Conservation (phyloP, 1,140 invertebrate genomes). For the Harlomillsia oculata region DNA sequence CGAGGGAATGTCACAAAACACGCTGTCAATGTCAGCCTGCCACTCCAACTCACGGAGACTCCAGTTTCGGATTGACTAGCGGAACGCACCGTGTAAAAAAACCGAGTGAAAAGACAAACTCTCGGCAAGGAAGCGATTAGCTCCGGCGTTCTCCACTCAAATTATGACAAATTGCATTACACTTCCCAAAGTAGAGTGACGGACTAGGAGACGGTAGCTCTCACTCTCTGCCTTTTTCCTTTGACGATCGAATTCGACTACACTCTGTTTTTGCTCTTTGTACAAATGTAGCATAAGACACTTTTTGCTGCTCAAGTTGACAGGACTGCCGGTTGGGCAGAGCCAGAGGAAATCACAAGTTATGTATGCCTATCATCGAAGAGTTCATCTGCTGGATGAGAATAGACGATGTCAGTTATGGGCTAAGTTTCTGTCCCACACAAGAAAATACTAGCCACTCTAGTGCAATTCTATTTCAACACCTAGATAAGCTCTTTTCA, state of each 20-base stretch:
- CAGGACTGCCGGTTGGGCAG: too few relatives aligned
- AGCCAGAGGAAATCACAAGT: conserved; percentile 33
- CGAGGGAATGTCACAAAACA: conserved; percentile 25
- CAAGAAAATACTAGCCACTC: conserved; percentile 5
- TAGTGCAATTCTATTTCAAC: conserved; percentile 20
- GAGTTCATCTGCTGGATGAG: conserved; percentile 34
- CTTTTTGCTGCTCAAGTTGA: too few relatives aligned
- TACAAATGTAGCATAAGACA: too few relatives aligned
- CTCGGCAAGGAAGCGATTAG: conserved; percentile 32
- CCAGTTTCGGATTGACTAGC: conserved; percentile 32
- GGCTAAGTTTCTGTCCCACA: conserved; percentile 11
- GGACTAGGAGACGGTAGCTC: too few relatives aligned
- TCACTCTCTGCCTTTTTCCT: background rate
- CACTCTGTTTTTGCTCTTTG: too few relatives aligned
- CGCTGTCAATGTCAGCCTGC: conserved; percentile 32
- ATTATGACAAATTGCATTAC: conserved; percentile 36
- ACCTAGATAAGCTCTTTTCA: conserved; percentile 17
- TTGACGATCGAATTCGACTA: conserved; percentile 4
- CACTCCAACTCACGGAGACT: conserved; percentile 25
- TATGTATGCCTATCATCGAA: conserved; percentile 35
- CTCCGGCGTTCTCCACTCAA: conserved; percentile 34
- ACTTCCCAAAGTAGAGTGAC: conserved; percentile 19
- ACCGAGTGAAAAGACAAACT: conserved; percentile 30
- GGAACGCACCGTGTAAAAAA: conserved; percentile 31
- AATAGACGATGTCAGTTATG: conserved; percentile 36